These are phyloP conservation scores for Catostylus mosaicus DNA, from an alignment of 30 jellyfish, hydroid and myxozoan genomes.

Conservation along the genomic window DNA sequence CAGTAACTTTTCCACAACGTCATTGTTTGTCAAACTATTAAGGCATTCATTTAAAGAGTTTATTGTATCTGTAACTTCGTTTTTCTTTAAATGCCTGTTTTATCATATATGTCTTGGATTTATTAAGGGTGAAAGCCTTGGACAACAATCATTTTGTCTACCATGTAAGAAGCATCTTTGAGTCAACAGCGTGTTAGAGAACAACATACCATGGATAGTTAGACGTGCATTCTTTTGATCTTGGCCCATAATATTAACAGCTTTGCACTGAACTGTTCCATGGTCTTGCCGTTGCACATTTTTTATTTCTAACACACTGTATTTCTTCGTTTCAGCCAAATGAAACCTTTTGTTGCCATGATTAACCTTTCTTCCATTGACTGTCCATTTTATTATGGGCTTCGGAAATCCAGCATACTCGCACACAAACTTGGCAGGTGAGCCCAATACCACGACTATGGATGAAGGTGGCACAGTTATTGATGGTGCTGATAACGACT, in stretches of 20 bases:
- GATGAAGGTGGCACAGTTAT: background rate
- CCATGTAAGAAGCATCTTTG: no score
- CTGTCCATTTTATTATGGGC: slow-evolving; percentile 7
- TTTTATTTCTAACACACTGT: background rate
- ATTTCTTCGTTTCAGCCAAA: background rate
- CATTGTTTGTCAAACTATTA: no score
- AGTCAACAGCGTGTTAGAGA: no score
- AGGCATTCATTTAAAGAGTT: no score
- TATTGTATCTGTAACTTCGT: no score
- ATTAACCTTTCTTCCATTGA: background rate
- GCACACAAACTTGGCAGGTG: background rate
- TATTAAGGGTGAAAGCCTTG: no score
- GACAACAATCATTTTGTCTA: no score
- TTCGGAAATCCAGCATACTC: background rate
- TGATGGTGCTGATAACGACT: background rate
- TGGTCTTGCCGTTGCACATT: background rate
- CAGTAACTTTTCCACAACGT: no score
- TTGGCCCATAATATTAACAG: background rate
- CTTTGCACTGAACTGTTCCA: slow-evolving; percentile 6
- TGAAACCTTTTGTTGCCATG: background rate
- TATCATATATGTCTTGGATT: no score
- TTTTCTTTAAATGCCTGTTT: no score
- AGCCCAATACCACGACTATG: background rate
- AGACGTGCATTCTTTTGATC: background rate
- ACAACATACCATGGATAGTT: background rate